Evolutionary conservation across 53 echinoderm and acorn worm genomes (phyloP), one percentile per base, ranked within the genome.

Genomic region (Pentamera pediparva): DNA sequence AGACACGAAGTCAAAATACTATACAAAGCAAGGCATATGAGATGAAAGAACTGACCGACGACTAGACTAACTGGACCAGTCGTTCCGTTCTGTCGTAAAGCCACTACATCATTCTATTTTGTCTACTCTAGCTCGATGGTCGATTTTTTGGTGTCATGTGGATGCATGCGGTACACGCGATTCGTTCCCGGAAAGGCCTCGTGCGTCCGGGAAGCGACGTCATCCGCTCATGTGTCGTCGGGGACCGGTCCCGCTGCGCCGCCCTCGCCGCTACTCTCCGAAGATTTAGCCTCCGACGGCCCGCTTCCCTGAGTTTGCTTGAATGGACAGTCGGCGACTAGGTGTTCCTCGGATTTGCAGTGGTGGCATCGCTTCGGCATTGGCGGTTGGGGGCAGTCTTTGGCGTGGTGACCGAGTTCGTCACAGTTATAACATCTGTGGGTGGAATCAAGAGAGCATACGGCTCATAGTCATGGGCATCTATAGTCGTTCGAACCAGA

Each of bases 361-460:
- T 85, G 88, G 71, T 96, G 91, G 70, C 96, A 96, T 43, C 85
- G 82, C 61, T 96, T 96, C 41, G 90, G 90, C 65, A 87, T 76
- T 4, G 87, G 89, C 2, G 96, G 96, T 62, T 83, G 59, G 21
- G 88, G 80, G 39, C 96, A 96, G 78, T 95, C 87, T 82, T 96
- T 96, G 63, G 96, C 96, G 40, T 96, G 88, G 78, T 96, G 96
- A 10, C 96, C 96, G 6, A 81, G 79, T n/a, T 96, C 82, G 61
- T 85, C 88, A 61, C 96, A 96, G 67, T 96, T 96, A 64, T 88
- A 96, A 78, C 96, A 96, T 80, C 96, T 96, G 28, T 4, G n/a
- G n/a, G n/a, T n/a, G n/a, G n/a, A n/a, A n/a, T n/a, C n/a, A n/a
- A n/a, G n/a, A n/a, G n/a, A n/a, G n/a, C n/a, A n/a, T n/a, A n/a